Evolutionary conservation across 2,113 vertebrate genomes (phyloP), one percentile per base, ranked within the genome.

Genomic region (Zosterops lateralis): DNA sequence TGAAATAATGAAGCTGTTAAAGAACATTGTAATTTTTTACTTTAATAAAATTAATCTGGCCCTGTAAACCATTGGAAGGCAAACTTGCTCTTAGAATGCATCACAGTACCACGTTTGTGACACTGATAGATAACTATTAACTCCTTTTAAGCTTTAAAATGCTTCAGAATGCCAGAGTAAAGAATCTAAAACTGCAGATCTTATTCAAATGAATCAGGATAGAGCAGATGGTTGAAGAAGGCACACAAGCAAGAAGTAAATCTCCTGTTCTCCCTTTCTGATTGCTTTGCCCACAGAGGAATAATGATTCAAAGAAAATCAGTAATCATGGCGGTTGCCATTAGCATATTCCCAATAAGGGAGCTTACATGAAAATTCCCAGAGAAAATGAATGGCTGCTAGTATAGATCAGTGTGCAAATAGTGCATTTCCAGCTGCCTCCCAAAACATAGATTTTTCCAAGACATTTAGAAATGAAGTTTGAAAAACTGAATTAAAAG

Each of bases 311-410:
- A 98, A 98, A 98, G 98, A 98, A 99, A 99, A 98, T 98, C 98
- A 98, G 98, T 99, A 98, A 99, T 99, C 98, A 98, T 97, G 97
- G 98, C 67, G 97, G 98, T 98, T 98, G 97, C 98, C 97, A 99
- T 99, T 99, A 99, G 98, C 98, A 99, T 99, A 99, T 98, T 98
- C 98, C 98, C 98, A 99, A 98, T 98, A 99, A 98, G 98, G 97
- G 97, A 97, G 97, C 98, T 98, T 98, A 97, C 96, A 95, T 90
- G 87, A 97, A 98, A 98, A 98, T 97, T 98, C 96, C 96, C 95
- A 97, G 97, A 98, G 98, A 98, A 98, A 98, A 98, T 57, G 98
- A 98, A 98, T 98, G 96, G 97, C 96, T 98, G 97, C 96, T 97
- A 92, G 96, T 95, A 92, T 64, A 96, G 96, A 98, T 97, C 97